These are phyloP conservation scores for Polydrusus pterygomalis DNA, from an alignment of 2,888 invertebrate species.

Conservation along the genomic window DNA sequence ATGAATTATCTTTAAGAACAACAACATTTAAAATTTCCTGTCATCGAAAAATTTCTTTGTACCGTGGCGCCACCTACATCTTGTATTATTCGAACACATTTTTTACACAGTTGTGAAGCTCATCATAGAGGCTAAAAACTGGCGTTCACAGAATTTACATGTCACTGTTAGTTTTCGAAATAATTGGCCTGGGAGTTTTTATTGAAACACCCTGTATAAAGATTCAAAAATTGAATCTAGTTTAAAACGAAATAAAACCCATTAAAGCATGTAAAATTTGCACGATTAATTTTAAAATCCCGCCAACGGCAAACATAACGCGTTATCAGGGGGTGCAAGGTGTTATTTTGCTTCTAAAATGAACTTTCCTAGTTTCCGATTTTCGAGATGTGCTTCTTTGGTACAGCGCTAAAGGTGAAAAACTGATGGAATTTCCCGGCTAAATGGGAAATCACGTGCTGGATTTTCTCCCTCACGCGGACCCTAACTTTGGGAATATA, in stretches of 20 bases:
- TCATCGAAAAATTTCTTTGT: too few species aligned
- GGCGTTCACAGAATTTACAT: too few species aligned
- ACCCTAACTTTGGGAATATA: slow-evolving; percentile 16
- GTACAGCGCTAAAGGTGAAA: slow-evolving; percentile 20
- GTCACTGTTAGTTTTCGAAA: too few species aligned
- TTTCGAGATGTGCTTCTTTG: background rate
- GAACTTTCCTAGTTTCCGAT: background rate
- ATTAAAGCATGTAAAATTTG: slow-evolving; percentile 2
- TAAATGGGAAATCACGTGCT: slow-evolving; percentile 7
- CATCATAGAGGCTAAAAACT: too few species aligned
- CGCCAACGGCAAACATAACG: slow-evolving; percentile 14
- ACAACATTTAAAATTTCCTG: too few species aligned
- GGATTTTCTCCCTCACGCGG: slow-evolving; percentile 24
- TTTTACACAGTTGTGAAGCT: too few species aligned
- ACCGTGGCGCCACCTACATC: too few species aligned
- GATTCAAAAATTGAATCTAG: background rate
- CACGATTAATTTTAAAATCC: slow-evolving; percentile 12
- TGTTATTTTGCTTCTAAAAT: background rate
- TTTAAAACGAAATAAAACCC: background rate
- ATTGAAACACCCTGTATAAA: too few species aligned
- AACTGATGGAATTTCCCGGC: slow-evolving; percentile 17
- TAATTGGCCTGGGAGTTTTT: too few species aligned
- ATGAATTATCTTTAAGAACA: too few species aligned
- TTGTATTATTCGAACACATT: too few species aligned
- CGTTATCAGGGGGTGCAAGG: background rate